phyloP scores from a whole-genome alignment of 2,797 vertebrate genomes.

The Melanogrammus aeglefinus region DNA sequence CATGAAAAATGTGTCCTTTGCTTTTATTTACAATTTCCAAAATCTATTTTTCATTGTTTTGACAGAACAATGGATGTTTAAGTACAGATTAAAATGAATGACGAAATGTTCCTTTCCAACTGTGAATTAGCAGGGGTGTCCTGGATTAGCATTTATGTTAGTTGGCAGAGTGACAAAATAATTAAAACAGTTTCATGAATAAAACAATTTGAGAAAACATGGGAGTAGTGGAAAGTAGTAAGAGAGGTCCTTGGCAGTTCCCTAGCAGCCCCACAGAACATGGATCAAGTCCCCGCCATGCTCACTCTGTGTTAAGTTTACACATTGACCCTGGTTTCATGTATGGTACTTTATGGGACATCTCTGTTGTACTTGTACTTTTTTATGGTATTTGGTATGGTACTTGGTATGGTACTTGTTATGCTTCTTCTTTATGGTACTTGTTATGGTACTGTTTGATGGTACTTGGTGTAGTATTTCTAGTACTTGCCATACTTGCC shows the following conservation, averaged over 20 bases:
- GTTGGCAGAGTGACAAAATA: conserved; percentile 1
- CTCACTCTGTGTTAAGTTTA: not conserved
- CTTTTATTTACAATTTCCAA: too few species aligned
- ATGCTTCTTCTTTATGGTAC: not conserved
- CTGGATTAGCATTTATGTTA: not conserved
- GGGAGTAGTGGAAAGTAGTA: not conserved
- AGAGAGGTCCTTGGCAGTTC: not conserved
- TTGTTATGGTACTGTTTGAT: not conserved
- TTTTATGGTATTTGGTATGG: not conserved
- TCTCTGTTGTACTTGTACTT: not conserved
- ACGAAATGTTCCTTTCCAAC: not conserved
- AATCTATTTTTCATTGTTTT: not conserved
- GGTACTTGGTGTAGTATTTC: not conserved
- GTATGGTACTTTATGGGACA: not conserved
- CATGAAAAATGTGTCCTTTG: not conserved
- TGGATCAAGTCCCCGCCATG: not conserved
- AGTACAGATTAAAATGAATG: not conserved
- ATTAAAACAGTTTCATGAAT: conserved; percentile 2
- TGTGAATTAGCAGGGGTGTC: not conserved
- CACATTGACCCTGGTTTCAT: not conserved
- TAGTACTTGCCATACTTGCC: not conserved
- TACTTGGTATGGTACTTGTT: not conserved
- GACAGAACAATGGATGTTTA: not conserved
- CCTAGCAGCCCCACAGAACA: not conserved
- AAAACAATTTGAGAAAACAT: not conserved